Evolutionary conservation across 2,797 vertebrate genomes (phyloP).

Genomic region (Steatocranus sp.): DNA sequence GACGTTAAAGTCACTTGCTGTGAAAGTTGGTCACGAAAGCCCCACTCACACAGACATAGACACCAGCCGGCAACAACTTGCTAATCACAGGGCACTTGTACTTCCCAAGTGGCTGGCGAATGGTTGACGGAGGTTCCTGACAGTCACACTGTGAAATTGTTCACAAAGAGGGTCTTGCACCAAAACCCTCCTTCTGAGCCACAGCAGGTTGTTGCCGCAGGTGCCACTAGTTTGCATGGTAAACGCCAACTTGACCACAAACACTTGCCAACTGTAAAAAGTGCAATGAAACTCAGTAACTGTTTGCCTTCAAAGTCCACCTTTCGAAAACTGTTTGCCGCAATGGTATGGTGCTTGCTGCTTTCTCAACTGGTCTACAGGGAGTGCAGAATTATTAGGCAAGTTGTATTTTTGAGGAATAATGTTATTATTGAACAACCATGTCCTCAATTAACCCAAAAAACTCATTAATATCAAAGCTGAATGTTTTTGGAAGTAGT

Average conservation of each 20-base stretch:
- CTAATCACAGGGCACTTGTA: neutral
- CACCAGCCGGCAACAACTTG: neutral
- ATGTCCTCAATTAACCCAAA: too few species aligned
- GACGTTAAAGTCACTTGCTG: neutral
- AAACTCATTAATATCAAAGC: too few species aligned
- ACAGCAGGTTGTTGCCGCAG: neutral
- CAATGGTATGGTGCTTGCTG: neutral
- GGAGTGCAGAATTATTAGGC: too few species aligned
- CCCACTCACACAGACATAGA: neutral
- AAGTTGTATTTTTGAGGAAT: too few species aligned
- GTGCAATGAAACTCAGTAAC: neutral
- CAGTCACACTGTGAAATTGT: neutral
- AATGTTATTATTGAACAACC: too few species aligned
- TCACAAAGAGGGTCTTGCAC: neutral
- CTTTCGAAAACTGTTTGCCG: rapidly evolving
- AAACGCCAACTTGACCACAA: neutral
- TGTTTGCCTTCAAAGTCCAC: neutral
- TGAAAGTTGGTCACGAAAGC: neutral
- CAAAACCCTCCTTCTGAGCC: neutral
- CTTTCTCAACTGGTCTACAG: neutral
- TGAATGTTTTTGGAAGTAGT: too few species aligned
- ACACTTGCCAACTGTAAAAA: neutral
- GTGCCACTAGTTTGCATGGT: neutral
- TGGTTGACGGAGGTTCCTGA: neutral
- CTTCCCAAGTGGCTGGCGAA: neutral